Conservation (phyloP, 2,797 vertebrate genomes). For the Notamacropus eugenii region DNA sequence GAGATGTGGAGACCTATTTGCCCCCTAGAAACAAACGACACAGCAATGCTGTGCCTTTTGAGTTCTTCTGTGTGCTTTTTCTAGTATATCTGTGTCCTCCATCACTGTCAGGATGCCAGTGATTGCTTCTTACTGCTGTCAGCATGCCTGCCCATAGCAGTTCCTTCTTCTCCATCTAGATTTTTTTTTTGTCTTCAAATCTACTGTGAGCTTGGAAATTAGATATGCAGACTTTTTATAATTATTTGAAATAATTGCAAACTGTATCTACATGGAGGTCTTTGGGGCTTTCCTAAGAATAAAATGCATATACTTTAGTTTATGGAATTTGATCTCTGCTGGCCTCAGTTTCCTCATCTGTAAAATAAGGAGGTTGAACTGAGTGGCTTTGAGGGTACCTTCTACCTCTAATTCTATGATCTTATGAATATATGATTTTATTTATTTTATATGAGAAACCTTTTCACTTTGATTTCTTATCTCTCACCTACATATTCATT, state of each 20-base stretch:
- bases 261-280: not conserved
- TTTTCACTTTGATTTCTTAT: not conserved
- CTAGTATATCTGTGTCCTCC: not conserved
- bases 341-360: not conserved
- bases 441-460: not conserved
- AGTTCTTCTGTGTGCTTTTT: not conserved
- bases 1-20: not conserved
- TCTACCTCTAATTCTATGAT: not conserved
- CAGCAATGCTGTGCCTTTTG: not conserved
- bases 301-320: not conserved
- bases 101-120: not conserved
- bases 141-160: not conserved
- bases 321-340: not conserved
- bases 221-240: not conserved
- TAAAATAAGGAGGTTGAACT: not conserved
- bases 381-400: not conserved
- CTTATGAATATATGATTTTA: not conserved
- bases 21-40: not conserved
- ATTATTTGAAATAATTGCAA: not conserved
- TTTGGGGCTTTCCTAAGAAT: not conserved
- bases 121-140: not conserved
- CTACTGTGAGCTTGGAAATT: not conserved
- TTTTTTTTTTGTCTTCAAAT: not conserved
- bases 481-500: not conserved
- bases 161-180: not conserved